Conservation (phyloP, 2,888 invertebrate species). For the Agrenia bidenticulata region DNA sequence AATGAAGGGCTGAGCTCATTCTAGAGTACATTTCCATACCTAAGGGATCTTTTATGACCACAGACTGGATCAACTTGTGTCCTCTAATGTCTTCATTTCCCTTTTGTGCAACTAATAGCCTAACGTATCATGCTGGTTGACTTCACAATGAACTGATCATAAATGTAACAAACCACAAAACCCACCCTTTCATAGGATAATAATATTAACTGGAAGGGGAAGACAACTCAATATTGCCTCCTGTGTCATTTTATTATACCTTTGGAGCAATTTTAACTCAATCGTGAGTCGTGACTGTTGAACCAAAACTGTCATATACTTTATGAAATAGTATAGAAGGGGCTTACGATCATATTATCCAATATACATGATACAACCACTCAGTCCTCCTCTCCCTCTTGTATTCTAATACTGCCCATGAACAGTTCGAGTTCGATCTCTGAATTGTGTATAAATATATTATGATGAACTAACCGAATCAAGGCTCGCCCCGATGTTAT, state of each 20-base stretch:
- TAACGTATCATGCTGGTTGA: slow-evolving; percentile 10
- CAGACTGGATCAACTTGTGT: slow-evolving; percentile 14
- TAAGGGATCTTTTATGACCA: slow-evolving; percentile 31
- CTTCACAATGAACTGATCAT: slow-evolving; percentile 25
- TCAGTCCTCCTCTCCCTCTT: not conserved
- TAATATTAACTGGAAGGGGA: slow-evolving; percentile 1
- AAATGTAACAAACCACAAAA: slow-evolving; percentile 19
- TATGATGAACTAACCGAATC: too few species aligned
- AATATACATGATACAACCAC: too few species aligned
- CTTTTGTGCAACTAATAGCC: slow-evolving; percentile 23
- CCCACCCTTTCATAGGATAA: slow-evolving; percentile 5
- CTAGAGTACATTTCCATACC: slow-evolving; percentile 4
- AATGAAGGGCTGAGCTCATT: slow-evolving; percentile 16
- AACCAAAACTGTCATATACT: slow-evolving; percentile 14
- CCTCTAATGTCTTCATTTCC: slow-evolving; percentile 38
- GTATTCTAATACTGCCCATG: not conserved
- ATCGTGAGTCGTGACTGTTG: slow-evolving; percentile 1
- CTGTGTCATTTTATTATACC: slow-evolving; percentile 16
- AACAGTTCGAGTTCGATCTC: too few species aligned
- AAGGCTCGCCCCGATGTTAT: too few species aligned
- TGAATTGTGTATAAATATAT: too few species aligned
- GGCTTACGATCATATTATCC: not conserved
- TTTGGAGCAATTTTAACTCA: slow-evolving; percentile 12
- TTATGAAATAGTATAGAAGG: slow-evolving; percentile 4
- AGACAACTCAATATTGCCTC: slow-evolving; percentile 17